Base-by-base conservation (phyloP, 2,113 vertebrate species). In the Erpornis zantholeuca region DNA sequence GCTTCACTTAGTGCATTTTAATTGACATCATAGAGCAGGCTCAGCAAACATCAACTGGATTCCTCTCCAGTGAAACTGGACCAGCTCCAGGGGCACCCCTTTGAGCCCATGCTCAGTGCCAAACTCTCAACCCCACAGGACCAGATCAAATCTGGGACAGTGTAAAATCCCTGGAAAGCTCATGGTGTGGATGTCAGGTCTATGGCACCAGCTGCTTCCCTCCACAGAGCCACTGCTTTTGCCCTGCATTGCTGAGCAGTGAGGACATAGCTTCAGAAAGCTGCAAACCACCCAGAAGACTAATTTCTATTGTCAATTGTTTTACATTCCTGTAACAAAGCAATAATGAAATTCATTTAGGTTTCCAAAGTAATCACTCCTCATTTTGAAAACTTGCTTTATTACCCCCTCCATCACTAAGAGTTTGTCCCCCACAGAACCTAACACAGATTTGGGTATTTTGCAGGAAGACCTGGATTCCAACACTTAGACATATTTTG, bases 251-350 rank as follows among this genome's bases (percentile, higher is more conserved):
- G 44, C 64, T 35, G 35, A 91, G 36, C 69, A 20, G 42, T 0
- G 13, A 2, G 47, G 38, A 50, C 23, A 7, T 0, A 33, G 87
- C 73, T 78, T 35, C 59, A 73, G 77, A 63, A 84, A 65, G 65
- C 31, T 68, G 70, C 44, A 50, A 59, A 27, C 25, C 44, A 56
- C 11, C 6, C 27, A 15, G 31, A 90, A 38, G 22, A 60, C 23
- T 63, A 1, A 0, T 11, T 49, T 64, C 66, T 65, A 53, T 7
- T 42, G 28, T 27, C 0, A 0, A 20, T 38, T 0, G 1, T 35
- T 68, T 59, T 16, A 59, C 4, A 1, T 59, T 66, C 36, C 33
- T n/a, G 29, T 71, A 81, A n/a, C 44, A 59, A 68, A n/a, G 13
- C 57, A 76, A 11, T 40, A 52, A 45, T 5, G 10, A 78, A 11